These are phyloP conservation scores for Polyploca ridens DNA, from an alignment of 2,888 invertebrate genomes.

Conservation along the genomic window DNA sequence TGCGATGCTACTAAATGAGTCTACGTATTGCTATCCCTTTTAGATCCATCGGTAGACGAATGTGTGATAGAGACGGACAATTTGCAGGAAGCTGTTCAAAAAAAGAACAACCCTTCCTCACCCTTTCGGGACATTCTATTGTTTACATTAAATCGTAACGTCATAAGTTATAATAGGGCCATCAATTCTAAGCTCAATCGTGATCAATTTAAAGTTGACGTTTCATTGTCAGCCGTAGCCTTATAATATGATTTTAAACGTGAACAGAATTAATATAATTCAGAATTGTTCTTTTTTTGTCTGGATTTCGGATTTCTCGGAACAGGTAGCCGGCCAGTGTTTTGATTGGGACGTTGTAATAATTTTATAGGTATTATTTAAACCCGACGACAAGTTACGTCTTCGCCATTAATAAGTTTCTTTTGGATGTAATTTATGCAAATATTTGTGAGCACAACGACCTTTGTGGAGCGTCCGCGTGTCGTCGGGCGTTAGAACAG, in stretches of 20 bases:
- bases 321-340: constrained; percentile 75
- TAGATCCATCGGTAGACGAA: constrained; percentile 28
- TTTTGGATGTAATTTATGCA: constrained; percentile 64
- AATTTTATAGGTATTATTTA: constrained; percentile 38
- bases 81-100: constrained; percentile 80
- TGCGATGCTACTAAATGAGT: constrained; percentile 37
- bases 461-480: constrained; percentile 54
- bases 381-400: constrained; percentile 35
- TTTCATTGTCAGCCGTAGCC: constrained; percentile 29
- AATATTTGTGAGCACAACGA: constrained; percentile 69
- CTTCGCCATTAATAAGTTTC: constrained; percentile 47
- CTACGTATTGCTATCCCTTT: constrained; percentile 52
- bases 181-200: constrained; percentile 48
- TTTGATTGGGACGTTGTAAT: constrained; percentile 47
- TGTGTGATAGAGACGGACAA: constrained; percentile 58
- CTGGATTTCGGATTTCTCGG: constrained; percentile 52
- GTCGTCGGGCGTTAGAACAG: constrained; percentile 17
- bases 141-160: constrained; percentile 64
- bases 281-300: constrained; percentile 59
- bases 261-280: constrained; percentile 63
- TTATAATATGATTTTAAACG: constrained; percentile 35
- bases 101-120: constrained; percentile 83
- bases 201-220: constrained; percentile 43
- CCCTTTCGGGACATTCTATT: constrained; percentile 78
- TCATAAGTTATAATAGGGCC: constrained; percentile 43